phyloP scores from a whole-genome alignment of 2,113 vertebrate genomes.

The Ursus arctos region DNA sequence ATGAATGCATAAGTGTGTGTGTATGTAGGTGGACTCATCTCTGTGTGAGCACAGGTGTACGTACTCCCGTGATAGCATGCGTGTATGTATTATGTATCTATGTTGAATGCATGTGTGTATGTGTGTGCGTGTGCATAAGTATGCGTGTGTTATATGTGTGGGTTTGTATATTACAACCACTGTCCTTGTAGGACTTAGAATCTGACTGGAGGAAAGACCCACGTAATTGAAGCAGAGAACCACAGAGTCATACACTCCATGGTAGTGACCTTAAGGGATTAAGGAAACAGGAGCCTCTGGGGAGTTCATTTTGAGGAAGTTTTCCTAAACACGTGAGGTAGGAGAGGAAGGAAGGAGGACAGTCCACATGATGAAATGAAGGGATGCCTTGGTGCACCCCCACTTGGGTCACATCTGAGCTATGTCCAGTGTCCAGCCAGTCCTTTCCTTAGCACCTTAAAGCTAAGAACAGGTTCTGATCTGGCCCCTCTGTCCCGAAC shows the following conservation, averaged over 20 bases:
- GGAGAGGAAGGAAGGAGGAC: neutral
- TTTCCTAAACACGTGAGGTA: neutral
- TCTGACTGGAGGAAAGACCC: neutral
- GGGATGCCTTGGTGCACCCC: neutral
- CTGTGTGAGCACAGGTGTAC: too few relatives aligned
- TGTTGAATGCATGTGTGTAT: neutral
- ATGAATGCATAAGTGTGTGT: neutral
- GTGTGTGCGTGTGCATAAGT: neutral
- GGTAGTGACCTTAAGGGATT: neutral
- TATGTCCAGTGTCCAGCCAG: neutral
- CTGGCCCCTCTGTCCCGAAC: neutral
- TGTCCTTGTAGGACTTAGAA: neutral
- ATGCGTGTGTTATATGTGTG: neutral
- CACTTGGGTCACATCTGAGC: too few relatives aligned
- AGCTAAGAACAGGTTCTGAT: neutral
- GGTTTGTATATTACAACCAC: neutral
- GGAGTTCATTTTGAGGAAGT: neutral
- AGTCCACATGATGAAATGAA: neutral
- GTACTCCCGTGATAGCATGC: neutral
- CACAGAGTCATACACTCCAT: accelerated
- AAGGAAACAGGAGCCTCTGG: neutral
- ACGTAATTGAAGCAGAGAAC: neutral
- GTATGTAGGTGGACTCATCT: neutral
- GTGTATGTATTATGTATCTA: neutral
- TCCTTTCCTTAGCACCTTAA: neutral